These are phyloP conservation scores for Chrysochloris asiatica DNA, from an alignment of 2,113 vertebrate species.

Conservation along the genomic window DNA sequence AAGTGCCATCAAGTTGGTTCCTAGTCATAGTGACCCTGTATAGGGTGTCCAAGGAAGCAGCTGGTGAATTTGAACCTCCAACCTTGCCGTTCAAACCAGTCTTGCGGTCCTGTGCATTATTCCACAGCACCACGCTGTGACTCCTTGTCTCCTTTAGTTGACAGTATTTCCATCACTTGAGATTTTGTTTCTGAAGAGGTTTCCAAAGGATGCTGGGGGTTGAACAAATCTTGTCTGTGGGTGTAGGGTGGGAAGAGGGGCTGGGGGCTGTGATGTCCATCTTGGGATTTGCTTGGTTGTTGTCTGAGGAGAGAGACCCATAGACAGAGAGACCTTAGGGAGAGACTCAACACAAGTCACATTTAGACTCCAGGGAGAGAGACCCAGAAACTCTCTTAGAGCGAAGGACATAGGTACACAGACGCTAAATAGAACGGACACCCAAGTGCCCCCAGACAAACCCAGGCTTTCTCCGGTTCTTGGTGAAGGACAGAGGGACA, in stretches of 20 bases:
- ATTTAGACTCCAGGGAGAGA: background rate
- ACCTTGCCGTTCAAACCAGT: too few relatives aligned
- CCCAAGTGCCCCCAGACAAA: accelerated
- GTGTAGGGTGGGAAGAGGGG: background rate
- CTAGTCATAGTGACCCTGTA: too few relatives aligned
- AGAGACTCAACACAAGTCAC: background rate
- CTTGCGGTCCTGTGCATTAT: too few relatives aligned
- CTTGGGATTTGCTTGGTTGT: background rate
- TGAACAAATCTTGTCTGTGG: too few relatives aligned
- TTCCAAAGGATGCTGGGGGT: background rate
- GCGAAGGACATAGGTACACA: background rate
- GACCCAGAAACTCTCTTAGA: background rate
- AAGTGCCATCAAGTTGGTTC: too few relatives aligned
- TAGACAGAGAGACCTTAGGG: background rate
- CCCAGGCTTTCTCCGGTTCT: background rate
- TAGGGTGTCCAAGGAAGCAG: too few relatives aligned
- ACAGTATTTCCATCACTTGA: too few relatives aligned
- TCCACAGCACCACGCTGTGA: too few relatives aligned
- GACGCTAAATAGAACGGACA: background rate
- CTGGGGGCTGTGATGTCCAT: background rate
- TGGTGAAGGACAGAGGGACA: background rate
- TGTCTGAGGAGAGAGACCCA: background rate
- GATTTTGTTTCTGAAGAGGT: background rate
- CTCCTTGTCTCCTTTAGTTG: too few relatives aligned
- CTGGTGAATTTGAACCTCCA: too few relatives aligned